Conservation (phyloP, 1,140 invertebrate species). For the Drosophila hydei region DNA sequence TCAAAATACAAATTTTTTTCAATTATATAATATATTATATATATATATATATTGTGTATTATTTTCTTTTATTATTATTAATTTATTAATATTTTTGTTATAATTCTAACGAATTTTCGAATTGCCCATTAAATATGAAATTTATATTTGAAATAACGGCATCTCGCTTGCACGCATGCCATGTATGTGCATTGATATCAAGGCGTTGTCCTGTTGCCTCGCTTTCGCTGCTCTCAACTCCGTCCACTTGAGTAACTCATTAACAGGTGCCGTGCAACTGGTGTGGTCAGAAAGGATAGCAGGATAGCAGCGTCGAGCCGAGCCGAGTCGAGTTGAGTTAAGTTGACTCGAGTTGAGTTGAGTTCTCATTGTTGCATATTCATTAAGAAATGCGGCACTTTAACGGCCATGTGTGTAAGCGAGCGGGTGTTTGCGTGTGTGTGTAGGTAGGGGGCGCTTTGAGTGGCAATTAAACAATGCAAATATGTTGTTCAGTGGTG, state of each 20-base stretch:
- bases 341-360: slow-evolving; percentile 23
- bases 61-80: too few species aligned
- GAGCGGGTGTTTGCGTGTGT: not conserved
- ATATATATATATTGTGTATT: too few species aligned
- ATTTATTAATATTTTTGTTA: too few species aligned
- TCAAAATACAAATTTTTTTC: too few species aligned
- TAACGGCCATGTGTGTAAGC: slow-evolving; percentile 29
- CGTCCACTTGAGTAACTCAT: slow-evolving; percentile 14
- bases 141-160: too few species aligned
- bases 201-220: not conserved
- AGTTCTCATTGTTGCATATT: slow-evolving; percentile 46
- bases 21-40: too few species aligned
- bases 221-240: not conserved
- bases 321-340: slow-evolving; percentile 12
- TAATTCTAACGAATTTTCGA: too few species aligned
- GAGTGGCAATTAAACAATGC: slow-evolving; percentile 53
- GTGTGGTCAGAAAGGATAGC: slow-evolving; percentile 42
- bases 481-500: slow-evolving; percentile 14
- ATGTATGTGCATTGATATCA: not conserved
- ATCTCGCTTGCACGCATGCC: too few species aligned
- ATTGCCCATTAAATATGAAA: too few species aligned
- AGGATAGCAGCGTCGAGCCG: slow-evolving; percentile 1
- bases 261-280: slow-evolving; percentile 36
- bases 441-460: slow-evolving; percentile 9
- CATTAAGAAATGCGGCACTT: slow-evolving; percentile 48